These are phyloP conservation scores for Podarcis siculus DNA, from an alignment of 2,797 vertebrate genomes.

Conservation along the genomic window DNA sequence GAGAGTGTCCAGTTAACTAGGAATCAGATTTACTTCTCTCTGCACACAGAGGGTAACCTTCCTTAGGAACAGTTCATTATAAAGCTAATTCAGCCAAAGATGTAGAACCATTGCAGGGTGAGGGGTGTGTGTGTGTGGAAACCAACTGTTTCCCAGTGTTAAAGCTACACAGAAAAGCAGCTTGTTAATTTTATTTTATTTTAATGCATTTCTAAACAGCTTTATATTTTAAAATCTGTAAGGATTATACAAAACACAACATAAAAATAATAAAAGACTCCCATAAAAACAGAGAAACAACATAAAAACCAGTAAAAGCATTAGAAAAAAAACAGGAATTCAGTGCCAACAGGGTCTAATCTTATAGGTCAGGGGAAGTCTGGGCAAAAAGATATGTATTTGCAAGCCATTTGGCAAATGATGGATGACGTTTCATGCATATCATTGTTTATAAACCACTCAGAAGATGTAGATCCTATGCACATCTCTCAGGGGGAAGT, in stretches of 20 bases:
- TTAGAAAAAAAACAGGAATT: too few species aligned
- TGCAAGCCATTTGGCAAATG: too few species aligned
- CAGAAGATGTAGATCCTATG: not conserved
- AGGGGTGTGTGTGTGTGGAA: not conserved
- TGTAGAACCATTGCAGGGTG: not conserved
- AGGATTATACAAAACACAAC: too few species aligned
- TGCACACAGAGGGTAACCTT: not conserved
- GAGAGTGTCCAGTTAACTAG: slow-evolving; percentile 21
- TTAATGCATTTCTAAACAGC: too few species aligned
- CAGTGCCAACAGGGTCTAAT: too few species aligned
- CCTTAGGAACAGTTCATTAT: slow-evolving; percentile 1
- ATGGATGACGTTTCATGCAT: too few species aligned
- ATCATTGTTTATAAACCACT: not conserved
- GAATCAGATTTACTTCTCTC: slow-evolving; percentile 36
- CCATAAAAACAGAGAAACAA: too few species aligned
- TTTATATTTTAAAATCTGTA: too few species aligned
- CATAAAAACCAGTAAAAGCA: too few species aligned
- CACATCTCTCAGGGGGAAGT: not conserved
- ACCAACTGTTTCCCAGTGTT: not conserved
- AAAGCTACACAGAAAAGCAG: not conserved
- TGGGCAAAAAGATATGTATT: too few species aligned
- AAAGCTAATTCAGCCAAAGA: slow-evolving; percentile 24
- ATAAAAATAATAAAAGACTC: too few species aligned
- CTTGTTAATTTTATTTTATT: not conserved
- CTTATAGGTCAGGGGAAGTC: too few species aligned